phyloP scores from a whole-genome alignment of 1,140 invertebrate genomes.

The Sipha flava region DNA sequence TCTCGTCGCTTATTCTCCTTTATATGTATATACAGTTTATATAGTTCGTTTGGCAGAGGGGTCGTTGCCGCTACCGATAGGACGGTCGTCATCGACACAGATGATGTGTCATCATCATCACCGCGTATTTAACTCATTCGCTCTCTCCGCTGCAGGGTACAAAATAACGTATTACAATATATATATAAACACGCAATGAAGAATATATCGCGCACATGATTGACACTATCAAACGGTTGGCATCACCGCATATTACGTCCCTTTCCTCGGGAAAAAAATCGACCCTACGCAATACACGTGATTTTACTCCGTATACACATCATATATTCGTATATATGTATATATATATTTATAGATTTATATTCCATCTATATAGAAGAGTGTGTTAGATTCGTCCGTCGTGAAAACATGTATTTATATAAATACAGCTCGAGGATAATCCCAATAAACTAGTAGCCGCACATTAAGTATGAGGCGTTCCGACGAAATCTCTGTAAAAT shows the following conservation, averaged over 20 bases:
- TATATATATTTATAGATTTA: not conserved
- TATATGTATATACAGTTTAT: too few relatives aligned
- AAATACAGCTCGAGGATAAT: not conserved
- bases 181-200: too few relatives aligned
- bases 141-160: not conserved
- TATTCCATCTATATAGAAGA: not conserved
- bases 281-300: not conserved
- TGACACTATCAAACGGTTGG: slow-evolving; percentile 14
- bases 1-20: too few relatives aligned
- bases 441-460: not conserved
- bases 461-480: not conserved
- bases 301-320: not conserved
- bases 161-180: not conserved
- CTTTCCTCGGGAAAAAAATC: not conserved
- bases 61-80: too few relatives aligned
- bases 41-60: too few relatives aligned
- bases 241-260: not conserved
- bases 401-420: not conserved
- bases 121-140: too few relatives aligned
- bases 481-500: not conserved
- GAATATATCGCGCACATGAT: not conserved
- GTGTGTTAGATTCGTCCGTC: not conserved
- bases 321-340: too few relatives aligned
- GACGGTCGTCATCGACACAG: not conserved
- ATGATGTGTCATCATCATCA: too few relatives aligned